Conservation (phyloP, 2,888 invertebrate genomes). For the Brachycybe producta region DNA sequence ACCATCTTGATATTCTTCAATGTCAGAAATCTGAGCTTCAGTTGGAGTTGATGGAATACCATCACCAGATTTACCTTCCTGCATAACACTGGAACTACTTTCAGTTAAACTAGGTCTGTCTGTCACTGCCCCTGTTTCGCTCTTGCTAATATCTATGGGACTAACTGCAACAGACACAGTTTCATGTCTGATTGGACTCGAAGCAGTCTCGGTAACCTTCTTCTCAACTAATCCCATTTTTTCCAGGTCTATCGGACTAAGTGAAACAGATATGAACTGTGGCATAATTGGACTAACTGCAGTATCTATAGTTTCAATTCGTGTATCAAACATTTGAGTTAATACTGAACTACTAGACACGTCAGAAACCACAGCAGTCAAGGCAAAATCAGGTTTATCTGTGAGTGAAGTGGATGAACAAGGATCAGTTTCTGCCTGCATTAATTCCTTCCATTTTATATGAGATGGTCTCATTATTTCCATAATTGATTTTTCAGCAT, state of each 20-base stretch:
- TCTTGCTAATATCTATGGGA: slow-evolving; percentile 9
- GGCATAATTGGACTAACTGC: slow-evolving; percentile 19
- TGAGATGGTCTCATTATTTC: slow-evolving; percentile 6
- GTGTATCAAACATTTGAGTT: slow-evolving; percentile 12
- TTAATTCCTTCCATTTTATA: no score
- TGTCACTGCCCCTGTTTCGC: neutral
- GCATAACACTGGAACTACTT: slow-evolving; percentile 8
- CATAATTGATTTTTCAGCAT: slow-evolving; percentile 1
- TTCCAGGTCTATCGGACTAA: slow-evolving; percentile 18
- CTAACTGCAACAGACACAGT: slow-evolving; percentile 12
- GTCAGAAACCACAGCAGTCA: neutral
- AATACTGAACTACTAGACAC: slow-evolving; percentile 11
- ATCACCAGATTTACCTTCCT: neutral
- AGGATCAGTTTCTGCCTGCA: no score
- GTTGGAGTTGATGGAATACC: slow-evolving; percentile 11
- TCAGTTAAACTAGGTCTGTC: slow-evolving; percentile 2
- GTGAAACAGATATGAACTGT: slow-evolving; percentile 15
- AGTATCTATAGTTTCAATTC: slow-evolving; percentile 18
- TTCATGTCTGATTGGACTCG: slow-evolving; percentile 11
- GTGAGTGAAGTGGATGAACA: neutral
- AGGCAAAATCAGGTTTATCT: neutral
- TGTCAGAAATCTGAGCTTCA: slow-evolving; percentile 14
- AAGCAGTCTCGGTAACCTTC: slow-evolving; percentile 6
- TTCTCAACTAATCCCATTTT: neutral
- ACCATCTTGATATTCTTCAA: slow-evolving; percentile 12